A percentile compares a stretch with the other conserved stretches of the same genome.
Conservation (phyloP, 1,140 invertebrate genomes). For the Apis cerana region DNA sequence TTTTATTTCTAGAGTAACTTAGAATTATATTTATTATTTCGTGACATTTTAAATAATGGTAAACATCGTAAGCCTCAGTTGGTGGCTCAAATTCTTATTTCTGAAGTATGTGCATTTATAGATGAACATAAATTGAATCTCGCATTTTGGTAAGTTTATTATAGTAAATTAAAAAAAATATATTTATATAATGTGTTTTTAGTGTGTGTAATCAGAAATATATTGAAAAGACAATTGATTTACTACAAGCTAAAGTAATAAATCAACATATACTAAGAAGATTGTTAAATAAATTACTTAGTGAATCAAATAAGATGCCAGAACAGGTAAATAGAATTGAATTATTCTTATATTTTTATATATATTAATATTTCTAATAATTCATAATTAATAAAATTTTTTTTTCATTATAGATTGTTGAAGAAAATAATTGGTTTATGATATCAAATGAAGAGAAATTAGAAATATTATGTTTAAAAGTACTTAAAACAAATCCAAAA, state of each 20-base stretch:
- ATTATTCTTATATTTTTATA: slow-evolving; percentile 1
- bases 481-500: slow-evolving; percentile 86
- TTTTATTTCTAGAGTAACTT: slow-evolving; percentile 83
- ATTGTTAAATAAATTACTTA: slow-evolving; percentile 82
- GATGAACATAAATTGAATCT: slow-evolving; percentile 84
- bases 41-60: slow-evolving; percentile 80
- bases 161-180: slow-evolving; percentile 44
- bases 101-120: slow-evolving; percentile 84
- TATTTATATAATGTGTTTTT: slow-evolving; percentile 57
- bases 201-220: slow-evolving; percentile 78
- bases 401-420: slow-evolving; percentile 81
- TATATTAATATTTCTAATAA: slow-evolving; percentile 25
- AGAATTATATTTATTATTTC: slow-evolving; percentile 84
- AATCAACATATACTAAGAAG: slow-evolving; percentile 83
- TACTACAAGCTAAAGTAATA: slow-evolving; percentile 83
- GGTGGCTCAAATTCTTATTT: slow-evolving; percentile 86
- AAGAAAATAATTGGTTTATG: slow-evolving; percentile 84
- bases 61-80: slow-evolving; percentile 81
- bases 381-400: slow-evolving; percentile 26
- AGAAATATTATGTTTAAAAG: slow-evolving; percentile 83
- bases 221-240: slow-evolving; percentile 84
- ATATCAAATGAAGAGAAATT: slow-evolving; percentile 85
- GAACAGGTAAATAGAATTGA: slow-evolving; percentile 73
- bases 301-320: slow-evolving; percentile 75
- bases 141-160: slow-evolving; percentile 81